phyloP scores from a whole-genome alignment of 2,113 vertebrate species.

The Hippopotamus amphibius region DNA sequence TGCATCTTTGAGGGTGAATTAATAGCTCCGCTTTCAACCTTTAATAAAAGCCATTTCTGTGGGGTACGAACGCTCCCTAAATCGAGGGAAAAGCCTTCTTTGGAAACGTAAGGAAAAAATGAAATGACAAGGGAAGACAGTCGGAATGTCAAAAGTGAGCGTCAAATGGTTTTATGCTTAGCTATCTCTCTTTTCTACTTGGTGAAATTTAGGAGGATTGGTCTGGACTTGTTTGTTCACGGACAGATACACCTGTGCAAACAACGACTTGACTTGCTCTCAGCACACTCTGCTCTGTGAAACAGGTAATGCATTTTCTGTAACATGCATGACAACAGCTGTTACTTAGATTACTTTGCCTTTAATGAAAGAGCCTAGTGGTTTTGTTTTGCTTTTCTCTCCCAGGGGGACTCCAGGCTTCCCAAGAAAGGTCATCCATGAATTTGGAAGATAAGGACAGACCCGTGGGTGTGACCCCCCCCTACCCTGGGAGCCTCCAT shows the following conservation, averaged over 20 bases:
- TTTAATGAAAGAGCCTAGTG: slow-evolving; percentile 39
- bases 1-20: background rate
- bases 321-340: background rate
- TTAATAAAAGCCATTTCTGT: slow-evolving; percentile 50
- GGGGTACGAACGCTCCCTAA: slow-evolving; percentile 3
- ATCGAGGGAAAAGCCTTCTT: slow-evolving; percentile 15
- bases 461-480: background rate
- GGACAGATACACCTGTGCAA: slow-evolving; percentile 26
- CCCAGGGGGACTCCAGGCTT: background rate
- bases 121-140: slow-evolving; percentile 23
- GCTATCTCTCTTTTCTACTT: background rate
- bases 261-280: background rate
- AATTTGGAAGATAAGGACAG: background rate
- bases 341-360: slow-evolving; percentile 15
- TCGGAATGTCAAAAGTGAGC: slow-evolving; percentile 18
- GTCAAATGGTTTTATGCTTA: slow-evolving; percentile 27
- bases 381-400: background rate
- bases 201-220: slow-evolving; percentile 46
- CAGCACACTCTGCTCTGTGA: background rate
- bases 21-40: slow-evolving; percentile 4
- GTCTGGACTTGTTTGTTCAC: slow-evolving; percentile 53
- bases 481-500: background rate
- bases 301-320: background rate
- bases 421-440: background rate
- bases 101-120: background rate